phyloP scores from a whole-genome alignment of 2,113 vertebrate species.

The Muscicapa adusta region DNA sequence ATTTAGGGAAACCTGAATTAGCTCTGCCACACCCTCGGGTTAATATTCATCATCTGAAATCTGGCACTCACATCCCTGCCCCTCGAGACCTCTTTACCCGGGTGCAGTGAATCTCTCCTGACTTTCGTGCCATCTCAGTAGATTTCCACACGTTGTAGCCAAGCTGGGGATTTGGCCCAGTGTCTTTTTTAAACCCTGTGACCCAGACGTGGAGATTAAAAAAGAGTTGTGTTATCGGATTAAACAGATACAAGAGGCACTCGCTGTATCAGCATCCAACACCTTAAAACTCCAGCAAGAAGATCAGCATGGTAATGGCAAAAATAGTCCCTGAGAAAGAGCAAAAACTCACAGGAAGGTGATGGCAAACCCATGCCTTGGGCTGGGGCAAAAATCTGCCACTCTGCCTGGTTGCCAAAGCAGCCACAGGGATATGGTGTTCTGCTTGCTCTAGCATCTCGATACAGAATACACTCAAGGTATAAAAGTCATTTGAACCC shows the following conservation, averaged over 20 bases:
- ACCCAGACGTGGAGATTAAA: constrained; percentile 56
- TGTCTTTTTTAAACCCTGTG: constrained; percentile 65
- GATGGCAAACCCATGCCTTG: neutral
- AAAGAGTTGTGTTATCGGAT: constrained; percentile 60
- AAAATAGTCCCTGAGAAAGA: neutral
- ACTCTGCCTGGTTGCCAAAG: neutral
- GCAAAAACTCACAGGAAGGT: neutral
- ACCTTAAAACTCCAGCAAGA: constrained; percentile 27
- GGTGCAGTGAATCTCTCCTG: neutral
- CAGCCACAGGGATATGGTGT: neutral
- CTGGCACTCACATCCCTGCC: neutral
- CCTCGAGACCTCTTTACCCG: neutral
- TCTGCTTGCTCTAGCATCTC: neutral
- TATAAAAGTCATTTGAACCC: neutral
- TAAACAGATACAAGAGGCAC: constrained; percentile 44
- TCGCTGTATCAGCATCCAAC: neutral
- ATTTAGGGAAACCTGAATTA: neutral
- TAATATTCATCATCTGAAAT: neutral
- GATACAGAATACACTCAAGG: fast-evolving
- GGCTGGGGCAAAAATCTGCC: neutral
- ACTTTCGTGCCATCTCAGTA: constrained; percentile 3
- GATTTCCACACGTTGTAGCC: constrained; percentile 23
- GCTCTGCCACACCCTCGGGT: neutral
- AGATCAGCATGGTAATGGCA: neutral
- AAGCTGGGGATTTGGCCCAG: constrained; percentile 58